Base-by-base conservation (phyloP, 2,797 vertebrate species). In the Galagoides demidoff region DNA sequence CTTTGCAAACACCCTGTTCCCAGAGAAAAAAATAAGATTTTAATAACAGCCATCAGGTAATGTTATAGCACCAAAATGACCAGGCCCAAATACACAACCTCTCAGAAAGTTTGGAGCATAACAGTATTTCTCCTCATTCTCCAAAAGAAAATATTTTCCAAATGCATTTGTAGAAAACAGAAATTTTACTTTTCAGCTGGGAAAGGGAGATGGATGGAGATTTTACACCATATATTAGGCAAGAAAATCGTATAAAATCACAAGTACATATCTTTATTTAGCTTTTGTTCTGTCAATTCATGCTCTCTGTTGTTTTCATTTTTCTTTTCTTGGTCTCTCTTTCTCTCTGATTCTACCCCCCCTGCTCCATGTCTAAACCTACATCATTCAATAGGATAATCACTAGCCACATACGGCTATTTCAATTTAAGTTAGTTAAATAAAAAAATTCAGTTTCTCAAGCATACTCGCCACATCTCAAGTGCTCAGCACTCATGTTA, bases 371-470 rank as follows among this genome's bases (percentile, higher is more conserved):
- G 8, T 71, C 22, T 71, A 71, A 82, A 85, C 85, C 1, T 64
- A 34, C 17, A 59, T 27, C 85, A 5, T 29, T 79, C 37, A 57
- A 25, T 45, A 79, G 6, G 11, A 29, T 66, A 64, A 64, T 20
- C 25, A 71, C 9, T 23, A 64, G n/a, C 39, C 17, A 68, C 27
- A 12, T n/a, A 22, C 39, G 22, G 6, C 37, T 88, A 70, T 76
- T 83, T 85, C 52, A 37, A 63, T 85, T 88, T 94, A 39, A 43
- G n/a, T 70, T 85, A 66, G 89, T 76, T 89, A 82, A 63, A 85
- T 29, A 86, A 73, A 45, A 61, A 25, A 61, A 10, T 83, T 89
- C 55, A 64, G 2, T 89, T 82, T 82, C 27, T 49, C 0, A 27
- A 17, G 34, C 25, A 49, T 12, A 37, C 8, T 34, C 43, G 39